phyloP scores from a whole-genome alignment of 1,140 invertebrate genomes.

The Lordiphosa collinella region DNA sequence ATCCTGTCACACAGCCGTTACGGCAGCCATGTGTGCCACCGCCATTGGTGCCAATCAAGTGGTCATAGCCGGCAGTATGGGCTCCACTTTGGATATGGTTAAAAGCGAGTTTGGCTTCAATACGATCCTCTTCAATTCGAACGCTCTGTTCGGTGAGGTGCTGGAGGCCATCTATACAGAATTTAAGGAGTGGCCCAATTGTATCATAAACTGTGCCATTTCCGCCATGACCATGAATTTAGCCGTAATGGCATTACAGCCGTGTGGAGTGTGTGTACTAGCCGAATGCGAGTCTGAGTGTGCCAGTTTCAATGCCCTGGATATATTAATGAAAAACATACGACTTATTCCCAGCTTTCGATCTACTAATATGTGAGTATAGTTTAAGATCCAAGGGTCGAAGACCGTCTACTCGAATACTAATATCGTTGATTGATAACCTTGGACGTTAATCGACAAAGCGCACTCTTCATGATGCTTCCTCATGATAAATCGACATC shows the following conservation, averaged over 20 bases:
- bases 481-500: too few relatives aligned
- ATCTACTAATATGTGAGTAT: conserved; percentile 60
- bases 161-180: conserved; percentile 43
- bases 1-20: conserved; percentile 42
- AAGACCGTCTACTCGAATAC: too few relatives aligned
- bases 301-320: conserved; percentile 63
- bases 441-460: too few relatives aligned
- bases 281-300: conserved; percentile 61
- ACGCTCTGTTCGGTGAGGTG: conserved; percentile 31
- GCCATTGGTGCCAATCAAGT: conserved; percentile 60
- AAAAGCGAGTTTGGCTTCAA: conserved; percentile 38
- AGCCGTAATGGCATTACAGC: conserved; percentile 60
- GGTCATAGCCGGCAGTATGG: conserved; percentile 35
- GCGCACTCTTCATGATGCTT: too few relatives aligned
- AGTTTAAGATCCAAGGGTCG: too few relatives aligned
- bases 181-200: conserved; percentile 54
- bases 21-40: conserved; percentile 50
- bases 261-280: conserved; percentile 54
- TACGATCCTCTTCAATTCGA: conserved; percentile 38
- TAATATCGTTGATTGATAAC: too few relatives aligned
- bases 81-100: conserved; percentile 20
- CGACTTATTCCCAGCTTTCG: conserved; percentile 61
- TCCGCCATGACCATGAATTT: conserved; percentile 64
- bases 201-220: conserved; percentile 60
- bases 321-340: conserved; percentile 72